Percentiles rank a stretch among this genome's conserved stretches.
Evolutionary conservation across 2,113 vertebrate species (phyloP).

Genomic region (Anarhynchus alexandrinus): DNA sequence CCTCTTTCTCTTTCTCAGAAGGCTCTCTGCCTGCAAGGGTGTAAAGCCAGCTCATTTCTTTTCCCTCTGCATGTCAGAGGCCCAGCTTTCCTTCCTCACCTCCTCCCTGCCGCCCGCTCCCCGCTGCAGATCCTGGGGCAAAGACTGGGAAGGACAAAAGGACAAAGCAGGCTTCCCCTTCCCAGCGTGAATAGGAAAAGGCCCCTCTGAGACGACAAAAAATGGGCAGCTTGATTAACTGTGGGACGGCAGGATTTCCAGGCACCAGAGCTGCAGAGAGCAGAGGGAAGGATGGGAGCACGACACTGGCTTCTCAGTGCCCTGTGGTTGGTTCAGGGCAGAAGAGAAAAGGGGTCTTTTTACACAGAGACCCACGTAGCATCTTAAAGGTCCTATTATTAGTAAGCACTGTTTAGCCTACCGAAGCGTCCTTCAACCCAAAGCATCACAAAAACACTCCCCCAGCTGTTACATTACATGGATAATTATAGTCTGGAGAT

Average conservation of each 20-base stretch:
- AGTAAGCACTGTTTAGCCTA: constrained; percentile 41
- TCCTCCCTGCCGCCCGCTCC: background rate
- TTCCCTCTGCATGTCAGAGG: background rate
- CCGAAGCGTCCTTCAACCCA: background rate
- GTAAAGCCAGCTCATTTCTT: background rate
- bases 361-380: background rate
- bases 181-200: background rate
- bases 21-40: background rate
- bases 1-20: background rate
- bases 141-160: background rate
- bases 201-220: background rate
- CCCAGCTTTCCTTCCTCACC: background rate
- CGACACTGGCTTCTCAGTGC: background rate
- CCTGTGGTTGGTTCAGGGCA: background rate
- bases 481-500: constrained; percentile 43
- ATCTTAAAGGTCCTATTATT: constrained; percentile 12
- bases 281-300: background rate
- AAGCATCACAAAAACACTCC: background rate
- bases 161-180: background rate
- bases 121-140: background rate
- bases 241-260: background rate
- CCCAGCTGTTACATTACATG: constrained; percentile 19
- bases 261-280: background rate
- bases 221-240: background rate
- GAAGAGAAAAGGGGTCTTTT: background rate